Base-by-base conservation (phyloP, 1,140 invertebrate genomes). In the Ceratina japonica region DNA sequence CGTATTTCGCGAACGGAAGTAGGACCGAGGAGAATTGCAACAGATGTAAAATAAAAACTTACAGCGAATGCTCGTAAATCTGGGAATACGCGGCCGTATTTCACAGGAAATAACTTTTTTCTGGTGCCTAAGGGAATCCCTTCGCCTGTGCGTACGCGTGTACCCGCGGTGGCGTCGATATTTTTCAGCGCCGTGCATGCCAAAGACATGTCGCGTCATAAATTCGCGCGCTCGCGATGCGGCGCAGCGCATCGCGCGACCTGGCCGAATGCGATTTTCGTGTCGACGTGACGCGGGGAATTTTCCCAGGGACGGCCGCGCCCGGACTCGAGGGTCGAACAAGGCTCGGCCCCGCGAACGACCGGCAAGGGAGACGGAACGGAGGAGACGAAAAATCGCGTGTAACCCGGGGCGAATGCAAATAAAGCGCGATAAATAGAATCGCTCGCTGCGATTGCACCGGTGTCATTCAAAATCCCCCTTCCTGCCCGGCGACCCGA, bases 371-470 rank as follows among this genome's bases (percentile, higher is more conserved):
- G 59, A 15, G 64, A 22, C n/a, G 49, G 64, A 62, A 72, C 49
- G 54, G 31, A 63, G 76, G 52, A 84, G 31, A 64, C 66, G 81
- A 87, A 85, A 87, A 87, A 87, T 87, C 73, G 59, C 69, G 75
- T 49, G 65, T 72, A 69, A 78, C 76, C 44, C 54, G 64, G 5
- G 54, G 54, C 49, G 83, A 87, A 87, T 87, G 87, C 79, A 87
- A 87, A 87, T 87, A 87, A 86, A 87, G 82, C 31, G 75, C 72
- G 80, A 86, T 86, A 86, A 84, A 86, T 87, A 82, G 73, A 79
- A 59, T 59, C 68, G 22, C 24, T 62, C 12, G 68, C 66, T 66
- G 66, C 82, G 74, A 87, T 83, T 86, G 62, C 85, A 69, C 22
- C 13, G 24, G 37, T 56, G 65, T 71, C 63, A 52, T 27, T 22